Evolutionary conservation across 2,888 invertebrate species (phyloP).

Genomic region (Caenorhabditis sulstoni): DNA sequence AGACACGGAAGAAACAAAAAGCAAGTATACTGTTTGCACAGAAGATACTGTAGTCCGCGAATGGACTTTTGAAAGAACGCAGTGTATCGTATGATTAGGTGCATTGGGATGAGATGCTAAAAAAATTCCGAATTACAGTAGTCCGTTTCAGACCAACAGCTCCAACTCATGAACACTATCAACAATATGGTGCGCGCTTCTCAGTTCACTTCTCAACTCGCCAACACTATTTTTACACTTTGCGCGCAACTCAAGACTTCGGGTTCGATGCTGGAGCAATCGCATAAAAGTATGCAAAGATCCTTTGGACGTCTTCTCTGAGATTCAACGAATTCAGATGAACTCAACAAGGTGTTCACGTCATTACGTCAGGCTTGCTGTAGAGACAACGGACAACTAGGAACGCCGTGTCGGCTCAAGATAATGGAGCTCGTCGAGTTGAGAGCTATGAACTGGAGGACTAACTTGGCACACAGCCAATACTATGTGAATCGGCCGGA

Average conservation of each 20-base stretch:
- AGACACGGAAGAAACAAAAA: not conserved
- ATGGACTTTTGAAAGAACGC: not conserved
- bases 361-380: slow-evolving; percentile 79
- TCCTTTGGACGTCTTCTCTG: not conserved
- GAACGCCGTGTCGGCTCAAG: slow-evolving; percentile 86
- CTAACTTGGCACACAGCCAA: slow-evolving; percentile 83
- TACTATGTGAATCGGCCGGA: slow-evolving; percentile 78
- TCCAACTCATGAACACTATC: slow-evolving; percentile 75
- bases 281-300: slow-evolving; percentile 76
- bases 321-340: slow-evolving; percentile 63
- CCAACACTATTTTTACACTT: slow-evolving; percentile 75
- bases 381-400: slow-evolving; percentile 85
- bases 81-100: too few species aligned
- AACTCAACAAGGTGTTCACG: slow-evolving; percentile 79
- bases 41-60: not conserved
- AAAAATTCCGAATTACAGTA: not conserved
- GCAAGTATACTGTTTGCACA: slow-evolving; percentile 3
- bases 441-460: slow-evolving; percentile 92
- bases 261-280: slow-evolving; percentile 76
- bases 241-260: slow-evolving; percentile 76
- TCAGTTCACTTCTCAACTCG: slow-evolving; percentile 75
- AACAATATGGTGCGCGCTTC: slow-evolving; percentile 73
- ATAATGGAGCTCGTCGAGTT: slow-evolving; percentile 93
- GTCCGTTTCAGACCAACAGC: slow-evolving; percentile 71
- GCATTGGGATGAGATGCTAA: too few species aligned